Evolutionary conservation across 2,888 invertebrate genomes (phyloP).

Genomic region (Drosophila rellima): DNA sequence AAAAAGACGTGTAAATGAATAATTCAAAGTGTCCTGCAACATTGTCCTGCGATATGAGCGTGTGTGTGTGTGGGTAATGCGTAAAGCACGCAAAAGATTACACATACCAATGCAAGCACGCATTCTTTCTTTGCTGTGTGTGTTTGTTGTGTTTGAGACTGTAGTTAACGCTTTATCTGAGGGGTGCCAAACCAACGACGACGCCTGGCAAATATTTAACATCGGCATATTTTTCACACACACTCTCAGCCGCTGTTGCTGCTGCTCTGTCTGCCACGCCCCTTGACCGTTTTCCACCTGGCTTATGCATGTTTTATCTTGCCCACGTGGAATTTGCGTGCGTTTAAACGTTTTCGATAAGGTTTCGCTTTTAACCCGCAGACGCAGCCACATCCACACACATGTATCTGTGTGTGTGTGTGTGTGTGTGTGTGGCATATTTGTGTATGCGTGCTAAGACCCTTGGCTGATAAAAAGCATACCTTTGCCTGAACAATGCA

Average conservation of each 20-base stretch:
- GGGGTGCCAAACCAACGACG: conserved; percentile 74
- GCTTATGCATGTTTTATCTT: conserved; percentile 82
- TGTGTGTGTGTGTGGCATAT: conserved; percentile 63
- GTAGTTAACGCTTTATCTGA: conserved; percentile 79
- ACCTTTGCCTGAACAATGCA: conserved; percentile 70
- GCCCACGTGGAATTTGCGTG: conserved; percentile 83
- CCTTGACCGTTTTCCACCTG: conserved; percentile 54
- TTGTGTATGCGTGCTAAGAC: conserved; percentile 81
- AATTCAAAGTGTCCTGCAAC: conserved; percentile 83
- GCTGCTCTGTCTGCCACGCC: conserved; percentile 37
- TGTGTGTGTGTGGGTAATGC: conserved; percentile 69
- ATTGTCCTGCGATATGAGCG: conserved; percentile 59
- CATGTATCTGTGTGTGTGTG: conserved; percentile 34
- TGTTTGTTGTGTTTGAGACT: conserved; percentile 55
- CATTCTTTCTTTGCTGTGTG: conserved; percentile 25
- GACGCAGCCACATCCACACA: conserved; percentile 41
- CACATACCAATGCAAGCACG: conserved; percentile 67
- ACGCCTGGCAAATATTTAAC: conserved; percentile 78
- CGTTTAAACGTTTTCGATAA: conserved; percentile 82
- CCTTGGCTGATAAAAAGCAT: conserved; percentile 79
- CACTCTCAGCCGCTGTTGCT: conserved; percentile 32
- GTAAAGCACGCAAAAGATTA: conserved; percentile 82
- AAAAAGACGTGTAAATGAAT: conserved; percentile 75
- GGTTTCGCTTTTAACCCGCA: conserved; percentile 82
- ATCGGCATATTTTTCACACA: conserved; percentile 81